phyloP scores from a whole-genome alignment of 2,888 invertebrate species.

The Chalcis sispes region DNA sequence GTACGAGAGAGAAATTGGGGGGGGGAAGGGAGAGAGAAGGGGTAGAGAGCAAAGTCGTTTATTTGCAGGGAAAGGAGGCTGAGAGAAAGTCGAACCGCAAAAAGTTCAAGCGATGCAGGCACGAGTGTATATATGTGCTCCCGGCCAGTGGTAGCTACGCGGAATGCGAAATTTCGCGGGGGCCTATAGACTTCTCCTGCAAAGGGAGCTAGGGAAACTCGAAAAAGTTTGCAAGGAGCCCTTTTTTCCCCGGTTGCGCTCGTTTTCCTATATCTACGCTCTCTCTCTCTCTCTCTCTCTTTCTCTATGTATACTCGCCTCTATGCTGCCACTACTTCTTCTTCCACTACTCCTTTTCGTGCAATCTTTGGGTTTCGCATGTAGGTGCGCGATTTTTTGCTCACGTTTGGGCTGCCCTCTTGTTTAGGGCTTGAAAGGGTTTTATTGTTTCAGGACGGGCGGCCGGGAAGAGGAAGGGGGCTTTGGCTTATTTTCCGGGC shows the following conservation, averaged over 20 bases:
- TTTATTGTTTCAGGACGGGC: slow-evolving; percentile 40
- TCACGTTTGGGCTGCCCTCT: slow-evolving; percentile 16
- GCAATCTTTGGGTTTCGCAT: background rate
- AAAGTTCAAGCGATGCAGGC: slow-evolving; percentile 46
- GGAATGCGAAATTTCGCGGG: slow-evolving; percentile 65
- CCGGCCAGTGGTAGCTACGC: slow-evolving; percentile 61
- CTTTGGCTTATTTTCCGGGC: background rate
- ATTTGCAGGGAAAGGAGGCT: slow-evolving; percentile 16
- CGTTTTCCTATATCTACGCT: too few species aligned
- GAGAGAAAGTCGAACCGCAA: slow-evolving; percentile 22
- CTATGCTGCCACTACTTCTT: background rate
- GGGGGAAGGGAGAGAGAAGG: too few species aligned
- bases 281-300: too few species aligned
- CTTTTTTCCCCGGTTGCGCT: slow-evolving; percentile 9
- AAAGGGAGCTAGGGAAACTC: background rate
- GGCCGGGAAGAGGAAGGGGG: too few species aligned
- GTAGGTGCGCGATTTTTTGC: background rate
- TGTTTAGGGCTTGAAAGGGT: slow-evolving; percentile 37
- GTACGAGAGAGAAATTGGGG: background rate
- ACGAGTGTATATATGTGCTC: slow-evolving; percentile 38
- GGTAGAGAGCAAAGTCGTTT: slow-evolving; percentile 30
- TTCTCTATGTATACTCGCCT: background rate
- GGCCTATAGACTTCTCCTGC: too few species aligned
- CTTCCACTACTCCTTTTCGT: background rate
- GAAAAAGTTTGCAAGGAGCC: slow-evolving; percentile 12